Evolutionary conservation across 2,113 vertebrate species (phyloP).

Genomic region (Hemiscyllium ocellatum): DNA sequence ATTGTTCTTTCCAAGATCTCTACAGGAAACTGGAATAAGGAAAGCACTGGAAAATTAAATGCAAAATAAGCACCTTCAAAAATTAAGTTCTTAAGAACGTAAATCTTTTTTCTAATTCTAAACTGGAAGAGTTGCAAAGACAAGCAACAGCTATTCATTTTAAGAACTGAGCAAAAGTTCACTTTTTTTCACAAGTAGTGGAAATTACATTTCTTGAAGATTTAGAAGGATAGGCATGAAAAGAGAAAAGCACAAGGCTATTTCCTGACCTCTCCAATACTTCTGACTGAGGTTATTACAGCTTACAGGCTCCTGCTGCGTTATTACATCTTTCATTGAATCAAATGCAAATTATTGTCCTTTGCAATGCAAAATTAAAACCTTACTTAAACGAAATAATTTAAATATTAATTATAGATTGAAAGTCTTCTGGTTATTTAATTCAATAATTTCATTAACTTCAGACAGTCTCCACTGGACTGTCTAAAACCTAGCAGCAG

Average conservation of each 20-base stretch:
- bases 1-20: neutral
- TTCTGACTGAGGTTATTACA: neutral
- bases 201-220: neutral
- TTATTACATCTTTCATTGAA: conserved; percentile 1
- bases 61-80: neutral
- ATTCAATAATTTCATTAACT: conserved; percentile 34
- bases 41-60: neutral
- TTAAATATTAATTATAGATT: neutral
- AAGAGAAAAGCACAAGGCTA: neutral
- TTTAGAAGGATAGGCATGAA: neutral
- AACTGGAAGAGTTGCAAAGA: neutral
- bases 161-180: neutral
- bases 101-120: neutral
- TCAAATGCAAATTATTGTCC: conserved; percentile 14
- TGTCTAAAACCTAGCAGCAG: neutral
- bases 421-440: neutral
- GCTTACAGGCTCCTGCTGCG: neutral
- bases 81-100: neutral
- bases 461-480: conserved; percentile 17
- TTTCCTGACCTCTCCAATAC: neutral
- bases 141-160: neutral
- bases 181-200: neutral
- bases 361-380: neutral
- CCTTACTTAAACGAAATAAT: neutral
- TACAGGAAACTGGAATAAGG: neutral